Percentiles rank a stretch among this genome's conserved stretches.
Conservation (phyloP, 2,888 invertebrate genomes). For the Troilus luridus region DNA sequence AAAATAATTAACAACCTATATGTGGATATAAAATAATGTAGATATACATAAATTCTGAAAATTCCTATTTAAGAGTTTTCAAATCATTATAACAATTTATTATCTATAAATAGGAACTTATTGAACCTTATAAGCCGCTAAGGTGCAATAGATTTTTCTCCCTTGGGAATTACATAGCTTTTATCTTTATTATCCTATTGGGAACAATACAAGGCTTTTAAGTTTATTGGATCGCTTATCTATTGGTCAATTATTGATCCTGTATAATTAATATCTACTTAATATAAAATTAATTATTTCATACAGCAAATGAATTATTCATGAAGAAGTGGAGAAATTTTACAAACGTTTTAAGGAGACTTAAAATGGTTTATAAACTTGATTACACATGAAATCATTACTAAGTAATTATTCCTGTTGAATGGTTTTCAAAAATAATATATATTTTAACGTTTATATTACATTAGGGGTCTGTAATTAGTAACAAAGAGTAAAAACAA, state of each 20-base stretch:
- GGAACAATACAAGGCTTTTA: conserved; percentile 1
- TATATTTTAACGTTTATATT: too few species aligned
- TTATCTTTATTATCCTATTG: conserved; percentile 29
- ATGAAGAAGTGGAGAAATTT: not conserved
- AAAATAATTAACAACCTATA: too few species aligned
- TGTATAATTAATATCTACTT: not conserved
- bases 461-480: too few species aligned
- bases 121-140: not conserved
- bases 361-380: too few species aligned
- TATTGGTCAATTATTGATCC: not conserved
- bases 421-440: too few species aligned
- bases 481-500: too few species aligned
- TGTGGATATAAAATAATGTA: too few species aligned
- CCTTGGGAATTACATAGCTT: not conserved
- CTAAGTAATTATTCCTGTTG: too few species aligned
- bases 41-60: too few species aligned
- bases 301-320: not conserved
- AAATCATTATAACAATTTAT: not conserved
- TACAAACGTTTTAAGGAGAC: too few species aligned
- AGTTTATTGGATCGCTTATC: conserved; percentile 21
- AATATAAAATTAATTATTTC: not conserved
- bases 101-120: not conserved
- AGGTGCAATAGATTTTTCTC: conserved; percentile 10
- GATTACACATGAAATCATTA: too few species aligned
- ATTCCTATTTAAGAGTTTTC: not conserved